Evolutionary conservation across 2,888 invertebrate species (phyloP).

Genomic region (Drosophila subsilvestris): DNA sequence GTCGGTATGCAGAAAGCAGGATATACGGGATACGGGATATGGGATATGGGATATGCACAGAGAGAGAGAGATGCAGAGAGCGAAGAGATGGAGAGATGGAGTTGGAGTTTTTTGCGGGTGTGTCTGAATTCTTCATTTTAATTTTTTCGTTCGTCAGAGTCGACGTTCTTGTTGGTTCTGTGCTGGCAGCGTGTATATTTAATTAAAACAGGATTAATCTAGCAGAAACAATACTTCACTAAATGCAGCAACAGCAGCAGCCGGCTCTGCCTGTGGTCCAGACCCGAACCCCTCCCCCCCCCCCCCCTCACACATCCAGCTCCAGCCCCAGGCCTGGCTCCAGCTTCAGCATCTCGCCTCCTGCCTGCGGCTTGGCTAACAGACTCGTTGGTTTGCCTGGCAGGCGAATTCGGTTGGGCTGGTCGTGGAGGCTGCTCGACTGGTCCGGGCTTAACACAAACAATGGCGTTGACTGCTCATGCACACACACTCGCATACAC

Average conservation of each 20-base stretch:
- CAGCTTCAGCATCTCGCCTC: conserved; percentile 10
- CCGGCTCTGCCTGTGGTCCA: conserved; percentile 24
- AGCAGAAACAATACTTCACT: conserved; percentile 81
- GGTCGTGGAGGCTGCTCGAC: conserved; percentile 52
- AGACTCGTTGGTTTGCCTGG: conserved; percentile 71
- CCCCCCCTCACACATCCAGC: background rate
- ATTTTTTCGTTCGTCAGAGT: conserved; percentile 40
- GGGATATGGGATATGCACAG: background rate
- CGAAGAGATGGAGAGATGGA: conserved; percentile 8
- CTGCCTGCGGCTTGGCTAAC: conserved; percentile 72
- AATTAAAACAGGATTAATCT: conserved; percentile 80
- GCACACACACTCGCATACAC: conserved; percentile 21
- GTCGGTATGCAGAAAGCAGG: conserved; percentile 7
- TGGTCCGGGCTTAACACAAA: conserved; percentile 66
- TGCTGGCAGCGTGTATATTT: conserved; percentile 80
- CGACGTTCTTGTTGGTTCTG: conserved; percentile 74
- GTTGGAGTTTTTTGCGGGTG: conserved; percentile 45
- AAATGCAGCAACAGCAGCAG: conserved; percentile 66
- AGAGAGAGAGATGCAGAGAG: background rate
- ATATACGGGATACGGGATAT: background rate
- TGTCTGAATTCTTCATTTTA: conserved; percentile 44
- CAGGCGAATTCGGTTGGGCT: conserved; percentile 17
- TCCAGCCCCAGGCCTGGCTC: conserved; percentile 25
- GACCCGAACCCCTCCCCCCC: background rate
- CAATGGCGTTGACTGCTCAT: conserved; percentile 66